Conservation (phyloP, 2,888 invertebrate species). For the Dicycla oo region DNA sequence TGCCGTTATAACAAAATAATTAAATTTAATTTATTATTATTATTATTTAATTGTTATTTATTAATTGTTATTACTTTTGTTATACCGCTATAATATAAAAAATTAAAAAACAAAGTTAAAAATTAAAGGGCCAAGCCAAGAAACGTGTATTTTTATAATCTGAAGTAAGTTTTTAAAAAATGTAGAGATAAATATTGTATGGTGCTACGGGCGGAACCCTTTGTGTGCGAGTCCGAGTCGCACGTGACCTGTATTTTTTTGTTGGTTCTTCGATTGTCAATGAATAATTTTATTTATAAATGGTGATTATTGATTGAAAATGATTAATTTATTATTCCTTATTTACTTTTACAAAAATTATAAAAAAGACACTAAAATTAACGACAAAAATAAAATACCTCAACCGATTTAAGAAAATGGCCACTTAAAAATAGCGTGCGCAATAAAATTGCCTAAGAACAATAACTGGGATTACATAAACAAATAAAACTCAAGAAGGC, state of each 20-base stretch:
- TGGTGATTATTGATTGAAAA: background rate
- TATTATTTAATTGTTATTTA: too few species aligned
- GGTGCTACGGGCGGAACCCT: too few species aligned
- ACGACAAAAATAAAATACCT: slow-evolving; percentile 41
- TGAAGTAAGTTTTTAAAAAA: too few species aligned
- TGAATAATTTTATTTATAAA: background rate
- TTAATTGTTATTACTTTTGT: too few species aligned
- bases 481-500: slow-evolving; percentile 84
- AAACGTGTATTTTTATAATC: too few species aligned
- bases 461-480: slow-evolving; percentile 86
- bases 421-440: slow-evolving; percentile 67
- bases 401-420: slow-evolving; percentile 49
- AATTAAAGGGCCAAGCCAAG: too few species aligned
- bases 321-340: background rate
- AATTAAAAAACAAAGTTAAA: too few species aligned
- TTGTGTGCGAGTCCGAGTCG: too few species aligned
- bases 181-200: too few species aligned
- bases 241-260: background rate
- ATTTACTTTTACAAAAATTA: background rate
- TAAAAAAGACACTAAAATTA: slow-evolving; percentile 20
- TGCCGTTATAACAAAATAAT: too few species aligned
- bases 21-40: too few species aligned
- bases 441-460: slow-evolving; percentile 82
- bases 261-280: background rate
- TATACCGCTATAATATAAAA: too few species aligned